Conservation (phyloP, 2,888 invertebrate species). For the Parapristionchus giblindavisi region DNA sequence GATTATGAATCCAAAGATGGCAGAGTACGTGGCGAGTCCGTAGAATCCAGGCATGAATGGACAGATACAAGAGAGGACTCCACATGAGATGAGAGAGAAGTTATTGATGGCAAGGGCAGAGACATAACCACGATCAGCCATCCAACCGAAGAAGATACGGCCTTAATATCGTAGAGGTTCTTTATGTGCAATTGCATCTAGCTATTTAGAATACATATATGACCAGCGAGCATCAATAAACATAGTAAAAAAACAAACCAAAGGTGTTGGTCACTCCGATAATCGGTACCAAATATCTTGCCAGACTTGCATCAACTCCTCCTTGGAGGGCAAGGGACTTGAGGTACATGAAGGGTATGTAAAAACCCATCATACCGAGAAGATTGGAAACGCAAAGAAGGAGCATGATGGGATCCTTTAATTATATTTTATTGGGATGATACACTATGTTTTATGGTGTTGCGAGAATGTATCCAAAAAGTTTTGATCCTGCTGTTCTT, state of each 20-base stretch:
- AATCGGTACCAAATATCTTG: slow-evolving; percentile 64
- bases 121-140: slow-evolving; percentile 65
- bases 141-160: slow-evolving; percentile 82
- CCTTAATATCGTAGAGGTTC: slow-evolving; percentile 44
- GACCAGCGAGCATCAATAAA: not conserved
- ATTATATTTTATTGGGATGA: not conserved
- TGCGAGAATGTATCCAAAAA: not conserved
- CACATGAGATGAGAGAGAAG: slow-evolving; percentile 80
- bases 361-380: slow-evolving; percentile 91
- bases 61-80: slow-evolving; percentile 81
- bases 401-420: slow-evolving; percentile 86
- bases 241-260: slow-evolving; percentile 72
- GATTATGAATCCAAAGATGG: slow-evolving; percentile 86
- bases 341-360: slow-evolving; percentile 87
- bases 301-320: slow-evolving; percentile 45
- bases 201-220: not conserved
- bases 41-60: slow-evolving; percentile 81
- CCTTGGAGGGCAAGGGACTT: slow-evolving; percentile 60
- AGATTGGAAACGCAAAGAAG: slow-evolving; percentile 92
- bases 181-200: not conserved
- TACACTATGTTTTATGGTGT: not conserved
- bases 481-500: not conserved
- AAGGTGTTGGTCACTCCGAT: slow-evolving; percentile 81
- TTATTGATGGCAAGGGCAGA: slow-evolving; percentile 90
- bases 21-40: slow-evolving; percentile 82